phyloP scores from a whole-genome alignment of 2,797 vertebrate genomes.

The Bucorvus abyssinicus region DNA sequence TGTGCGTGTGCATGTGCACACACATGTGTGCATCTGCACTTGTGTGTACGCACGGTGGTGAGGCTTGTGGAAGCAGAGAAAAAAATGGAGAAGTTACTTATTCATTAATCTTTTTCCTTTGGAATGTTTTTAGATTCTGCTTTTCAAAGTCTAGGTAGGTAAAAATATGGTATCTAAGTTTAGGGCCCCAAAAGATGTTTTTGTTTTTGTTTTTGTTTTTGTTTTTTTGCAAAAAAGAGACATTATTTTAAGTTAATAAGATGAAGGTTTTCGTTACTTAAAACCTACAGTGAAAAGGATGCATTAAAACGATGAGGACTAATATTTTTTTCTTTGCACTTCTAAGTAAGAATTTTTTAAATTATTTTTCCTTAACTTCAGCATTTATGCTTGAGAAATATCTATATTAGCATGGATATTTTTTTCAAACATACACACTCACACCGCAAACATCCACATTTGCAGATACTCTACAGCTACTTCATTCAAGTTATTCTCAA shows the following conservation, averaged over 20 bases:
- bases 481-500: neutral
- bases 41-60: neutral
- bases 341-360: neutral
- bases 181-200: neutral
- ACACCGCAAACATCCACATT: neutral
- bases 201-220: neutral
- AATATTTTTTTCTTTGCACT: neutral
- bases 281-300: neutral
- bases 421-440: neutral
- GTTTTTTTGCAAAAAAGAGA: neutral
- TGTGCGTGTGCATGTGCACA: too few species aligned
- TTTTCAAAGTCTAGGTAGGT: conserved; percentile 13
- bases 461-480: neutral
- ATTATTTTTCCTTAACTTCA: neutral
- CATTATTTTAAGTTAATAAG: neutral
- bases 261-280: neutral
- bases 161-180: neutral
- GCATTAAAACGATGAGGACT: neutral
- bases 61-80: neutral
- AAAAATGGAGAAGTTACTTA: neutral
- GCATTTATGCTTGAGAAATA: neutral
- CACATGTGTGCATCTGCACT: neutral
- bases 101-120: conserved; percentile 32
- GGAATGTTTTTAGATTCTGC: neutral
- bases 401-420: neutral